Base-by-base conservation (phyloP, 1,140 invertebrate genomes). In the Cherax quadricarinatus region DNA sequence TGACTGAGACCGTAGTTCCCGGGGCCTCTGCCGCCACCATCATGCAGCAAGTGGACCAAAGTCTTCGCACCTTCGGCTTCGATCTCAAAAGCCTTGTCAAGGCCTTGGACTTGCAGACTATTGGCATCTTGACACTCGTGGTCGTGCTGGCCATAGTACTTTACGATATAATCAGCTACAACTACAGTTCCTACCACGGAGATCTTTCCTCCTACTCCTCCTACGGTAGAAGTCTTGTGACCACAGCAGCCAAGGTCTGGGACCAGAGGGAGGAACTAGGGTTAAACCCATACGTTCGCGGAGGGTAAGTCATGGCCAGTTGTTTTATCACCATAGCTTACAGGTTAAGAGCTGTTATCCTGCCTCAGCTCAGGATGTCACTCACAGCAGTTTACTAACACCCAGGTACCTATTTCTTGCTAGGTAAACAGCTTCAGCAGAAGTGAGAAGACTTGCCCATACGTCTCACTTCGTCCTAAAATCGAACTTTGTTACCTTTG, bases 251-350 rank as follows among this genome's bases (percentile, higher is more conserved):
- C 53, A 93, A 88, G 57, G 57, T 93, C 4, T 93, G 93, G 93
- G 93, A 93, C 86, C 86, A 93, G 85, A 82, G 90, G 49, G 93
- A 88, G 4, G 30, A 93, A 70, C 86, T 91, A 41, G 93, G 93
- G 18, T 51, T 93, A 1, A 82, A 88, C 18, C 62, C 82, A 6
- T 78, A 84, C 49, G 79, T 93, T 21, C 89, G 93, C 21, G 89
- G 89, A 70, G 84, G 89, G 89, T 91, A 48, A 91, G 89, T 62
- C 6, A 10, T 9, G 70, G 10, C 60, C 9, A 14, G 18, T 57
- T 7, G 60, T 24, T 83, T 60, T 1, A 1, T 1, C 16, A 60
- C 9, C 57, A 60, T 60, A 10, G 3, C 9, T 60, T 10, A 60
- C 57, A 60, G 16, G 57, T 1, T 16, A 60, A 10, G 57, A 60